These are phyloP conservation scores for Pachydiplax longipennis DNA, from an alignment of 2,888 invertebrate species.

Conservation along the genomic window DNA sequence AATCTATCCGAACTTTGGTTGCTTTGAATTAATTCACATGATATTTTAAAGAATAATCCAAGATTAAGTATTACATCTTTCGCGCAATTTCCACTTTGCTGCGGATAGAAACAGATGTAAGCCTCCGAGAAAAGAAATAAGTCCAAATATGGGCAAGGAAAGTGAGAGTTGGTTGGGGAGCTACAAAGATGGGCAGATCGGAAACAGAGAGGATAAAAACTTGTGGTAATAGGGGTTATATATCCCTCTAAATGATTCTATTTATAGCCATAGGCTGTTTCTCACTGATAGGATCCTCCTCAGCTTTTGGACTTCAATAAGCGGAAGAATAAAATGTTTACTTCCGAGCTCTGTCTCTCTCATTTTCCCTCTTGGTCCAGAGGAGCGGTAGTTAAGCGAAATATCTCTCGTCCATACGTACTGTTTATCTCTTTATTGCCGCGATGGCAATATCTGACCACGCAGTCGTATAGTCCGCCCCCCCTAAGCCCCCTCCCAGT, in stretches of 20 bases:
- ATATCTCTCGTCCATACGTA: neutral
- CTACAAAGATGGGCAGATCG: neutral
- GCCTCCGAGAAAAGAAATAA: too few relatives aligned
- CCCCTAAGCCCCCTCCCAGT: neutral
- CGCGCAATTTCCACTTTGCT: too few relatives aligned
- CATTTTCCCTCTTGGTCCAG: neutral
- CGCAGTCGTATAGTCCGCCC: neutral
- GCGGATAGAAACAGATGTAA: too few relatives aligned
- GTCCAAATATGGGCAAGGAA: neutral
- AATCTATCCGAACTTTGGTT: too few relatives aligned
- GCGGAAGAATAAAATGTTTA: slow-evolving; percentile 32
- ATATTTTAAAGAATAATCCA: too few relatives aligned
- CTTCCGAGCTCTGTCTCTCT: neutral
- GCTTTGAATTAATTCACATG: too few relatives aligned
- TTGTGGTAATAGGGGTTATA: neutral
- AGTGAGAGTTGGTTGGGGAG: neutral
- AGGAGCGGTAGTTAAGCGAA: neutral
- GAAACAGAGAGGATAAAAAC: neutral
- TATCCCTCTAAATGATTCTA: slow-evolving; percentile 20
- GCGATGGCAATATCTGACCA: neutral
- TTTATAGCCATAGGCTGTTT: slow-evolving; percentile 10
- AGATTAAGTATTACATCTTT: too few relatives aligned
- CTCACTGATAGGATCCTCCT: slow-evolving; percentile 19
- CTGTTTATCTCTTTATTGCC: slow-evolving; percentile 32
- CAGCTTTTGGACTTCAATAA: neutral